Base-by-base conservation (phyloP, 2,888 invertebrate genomes). In the Drosophila gaucha region DNA sequence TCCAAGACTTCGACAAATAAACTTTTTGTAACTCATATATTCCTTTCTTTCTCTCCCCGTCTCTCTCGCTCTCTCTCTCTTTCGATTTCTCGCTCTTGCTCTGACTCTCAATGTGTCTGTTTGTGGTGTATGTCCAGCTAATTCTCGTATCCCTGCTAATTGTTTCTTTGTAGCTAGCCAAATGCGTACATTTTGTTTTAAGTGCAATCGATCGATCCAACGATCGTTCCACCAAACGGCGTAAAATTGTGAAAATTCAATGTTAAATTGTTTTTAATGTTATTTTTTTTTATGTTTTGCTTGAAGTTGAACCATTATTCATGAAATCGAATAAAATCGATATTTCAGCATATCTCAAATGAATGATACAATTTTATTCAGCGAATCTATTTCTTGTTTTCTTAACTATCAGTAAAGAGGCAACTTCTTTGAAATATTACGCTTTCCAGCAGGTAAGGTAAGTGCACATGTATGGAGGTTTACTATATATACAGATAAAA, bases 171-270 rank as follows among this genome's bases (percentile, higher is more conserved):
- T 76, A 72, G 62, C 51, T 38, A 58, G 58, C 58, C 78, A 72
- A 82, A 75, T 74, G 80, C 85, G 78, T 80, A 78, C 78, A 67
- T 78, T 85, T 78, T 87, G 82, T 82, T 78, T 82, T 80, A 80
- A 80, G 80, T 86, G 84, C 85, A 80, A 56, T 64, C 67, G 65
- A 72, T 72, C 50, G 38, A 49, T 56, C 38, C 20, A 52, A 43
- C 50, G 30, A 31, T 47, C 41, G 35, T 9, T 16, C 16, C 10
- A 31, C 6, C n/a, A n/a, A n/a, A n/a, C n/a, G n/a, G 35, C 44
- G 10, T 39, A 24, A 44, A 56, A 56, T 49, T 54, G 52, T 58
- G 47, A 52, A 67, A 44, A 38, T 30, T 44, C 33, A 38, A 38
- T 41, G 5, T 2, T n/a, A n/a, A n/a, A n/a, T n/a, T n/a, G n/a